A percentile compares a stretch with the other conserved stretches of the same genome.
Conservation (phyloP, 2,888 invertebrate genomes). For the Agonopterix heracliana region DNA sequence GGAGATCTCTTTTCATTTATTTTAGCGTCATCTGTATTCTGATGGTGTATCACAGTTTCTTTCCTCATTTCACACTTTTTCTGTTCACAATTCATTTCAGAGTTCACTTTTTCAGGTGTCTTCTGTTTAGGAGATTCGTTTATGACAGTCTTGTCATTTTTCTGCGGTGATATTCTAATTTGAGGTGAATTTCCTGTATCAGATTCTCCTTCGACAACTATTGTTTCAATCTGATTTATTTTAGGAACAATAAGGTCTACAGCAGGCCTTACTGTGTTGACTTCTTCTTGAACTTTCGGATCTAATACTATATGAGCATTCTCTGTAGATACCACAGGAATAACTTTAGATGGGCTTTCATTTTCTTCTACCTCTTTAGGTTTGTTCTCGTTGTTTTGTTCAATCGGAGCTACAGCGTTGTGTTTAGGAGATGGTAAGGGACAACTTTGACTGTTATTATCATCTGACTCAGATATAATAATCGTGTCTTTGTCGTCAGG, state of each 20-base stretch:
- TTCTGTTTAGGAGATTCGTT: constrained; percentile 51
- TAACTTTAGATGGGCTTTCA: constrained; percentile 59
- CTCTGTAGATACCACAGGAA: constrained; percentile 61
- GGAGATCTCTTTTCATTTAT: constrained; percentile 55
- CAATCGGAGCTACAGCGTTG: constrained; percentile 39
- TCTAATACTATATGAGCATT: constrained; percentile 64
- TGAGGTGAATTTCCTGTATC: constrained; percentile 47
- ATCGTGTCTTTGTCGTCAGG: constrained; percentile 67
- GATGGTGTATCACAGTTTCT: constrained; percentile 68
- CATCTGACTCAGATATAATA: constrained; percentile 67
- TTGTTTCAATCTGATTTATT: constrained; percentile 57
- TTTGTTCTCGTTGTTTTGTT: constrained; percentile 43
- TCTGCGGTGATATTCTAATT: constrained; percentile 44
- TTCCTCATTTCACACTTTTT: constrained; percentile 59
- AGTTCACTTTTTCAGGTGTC: constrained; percentile 43
- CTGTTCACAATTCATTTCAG: constrained; percentile 37
- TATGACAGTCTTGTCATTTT: constrained; percentile 48
- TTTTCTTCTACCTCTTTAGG: constrained; percentile 56
- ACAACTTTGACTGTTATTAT: constrained; percentile 69
- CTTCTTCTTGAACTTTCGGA: constrained; percentile 52
- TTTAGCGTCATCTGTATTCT: constrained; percentile 51
- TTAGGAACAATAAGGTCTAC: constrained; percentile 53
- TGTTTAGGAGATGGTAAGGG: constrained; percentile 65
- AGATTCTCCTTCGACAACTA: constrained; percentile 61
- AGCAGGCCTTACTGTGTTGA: constrained; percentile 34